Evolutionary conservation across 2,113 vertebrate genomes (phyloP).

Genomic region (Pleuronectes platessa): DNA sequence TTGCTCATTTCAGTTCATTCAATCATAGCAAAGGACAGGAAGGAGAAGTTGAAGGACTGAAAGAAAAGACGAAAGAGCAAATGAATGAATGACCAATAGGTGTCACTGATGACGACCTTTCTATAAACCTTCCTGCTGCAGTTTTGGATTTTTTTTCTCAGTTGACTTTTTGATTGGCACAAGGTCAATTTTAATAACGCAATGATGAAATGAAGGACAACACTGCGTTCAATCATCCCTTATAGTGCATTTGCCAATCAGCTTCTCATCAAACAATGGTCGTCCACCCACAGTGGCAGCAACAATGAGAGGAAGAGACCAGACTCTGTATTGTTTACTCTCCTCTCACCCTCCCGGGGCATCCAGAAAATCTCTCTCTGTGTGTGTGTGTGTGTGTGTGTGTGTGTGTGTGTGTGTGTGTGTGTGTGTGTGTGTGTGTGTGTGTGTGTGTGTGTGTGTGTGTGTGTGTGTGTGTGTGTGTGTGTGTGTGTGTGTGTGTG

Average conservation of each 20-base stretch:
- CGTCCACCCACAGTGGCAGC: conserved; percentile 36
- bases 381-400: conserved; percentile 24
- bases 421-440: conserved; percentile 27
- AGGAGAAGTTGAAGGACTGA: conserved; percentile 31
- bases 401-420: conserved; percentile 9
- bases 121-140: not conserved
- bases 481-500: not conserved
- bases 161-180: not conserved
- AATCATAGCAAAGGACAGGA: conserved; percentile 14
- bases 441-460: conserved; percentile 2
- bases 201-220: not conserved
- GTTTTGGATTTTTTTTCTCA: not conserved
- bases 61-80: not conserved
- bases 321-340: conserved; percentile 70
- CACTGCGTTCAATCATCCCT: conserved; percentile 23
- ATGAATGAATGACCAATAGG: not conserved
- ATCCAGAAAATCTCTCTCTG: conserved; percentile 54
- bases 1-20: conserved; percentile 37
- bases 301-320: conserved; percentile 74
- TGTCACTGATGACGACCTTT: not conserved
- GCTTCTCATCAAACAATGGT: conserved; percentile 61
- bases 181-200: not conserved
- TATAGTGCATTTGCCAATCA: conserved; percentile 38
- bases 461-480: conserved; percentile 22
- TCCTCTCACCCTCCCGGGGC: conserved; percentile 47